A percentile compares a stretch with the other conserved stretches of the same genome.
phyloP scores from a whole-genome alignment of 2,888 invertebrate genomes.

The Oxyscelio sp. region DNA sequence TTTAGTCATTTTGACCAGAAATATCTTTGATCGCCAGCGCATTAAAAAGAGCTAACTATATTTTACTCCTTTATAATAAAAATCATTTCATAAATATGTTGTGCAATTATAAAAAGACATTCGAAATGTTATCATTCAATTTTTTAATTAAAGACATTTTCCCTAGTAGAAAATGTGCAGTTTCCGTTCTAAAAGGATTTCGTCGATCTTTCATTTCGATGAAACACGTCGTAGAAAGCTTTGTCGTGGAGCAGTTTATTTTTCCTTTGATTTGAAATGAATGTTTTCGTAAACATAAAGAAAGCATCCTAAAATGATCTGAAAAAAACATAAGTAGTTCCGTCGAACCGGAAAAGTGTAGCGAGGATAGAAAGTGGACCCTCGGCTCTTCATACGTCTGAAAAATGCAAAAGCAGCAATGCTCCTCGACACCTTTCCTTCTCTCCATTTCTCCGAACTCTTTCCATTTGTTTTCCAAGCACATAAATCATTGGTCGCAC shows the following conservation, averaged over 20 bases:
- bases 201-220: too few species aligned
- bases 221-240: background rate
- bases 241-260: background rate
- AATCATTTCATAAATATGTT: too few species aligned
- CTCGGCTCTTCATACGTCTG: conserved; percentile 34
- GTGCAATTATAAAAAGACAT: too few species aligned
- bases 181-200: too few species aligned
- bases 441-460: conserved; percentile 27
- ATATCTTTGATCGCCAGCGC: too few species aligned
- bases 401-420: conserved; percentile 62
- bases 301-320: conserved; percentile 39
- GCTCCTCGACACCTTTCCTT: conserved; percentile 35
- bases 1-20: too few species aligned
- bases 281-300: conserved; percentile 37
- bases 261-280: background rate
- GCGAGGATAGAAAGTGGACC: conserved; percentile 5
- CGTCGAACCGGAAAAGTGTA: conserved; percentile 15
- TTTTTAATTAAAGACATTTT: too few species aligned
- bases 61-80: too few species aligned
- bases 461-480: conserved; percentile 55
- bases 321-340: too few species aligned
- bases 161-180: too few species aligned
- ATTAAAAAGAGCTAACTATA: too few species aligned
- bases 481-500: conserved; percentile 74
- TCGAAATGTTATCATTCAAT: too few species aligned